These are phyloP conservation scores for Liparis tanakae DNA, from an alignment of 2,797 vertebrate species.

Conservation along the genomic window DNA sequence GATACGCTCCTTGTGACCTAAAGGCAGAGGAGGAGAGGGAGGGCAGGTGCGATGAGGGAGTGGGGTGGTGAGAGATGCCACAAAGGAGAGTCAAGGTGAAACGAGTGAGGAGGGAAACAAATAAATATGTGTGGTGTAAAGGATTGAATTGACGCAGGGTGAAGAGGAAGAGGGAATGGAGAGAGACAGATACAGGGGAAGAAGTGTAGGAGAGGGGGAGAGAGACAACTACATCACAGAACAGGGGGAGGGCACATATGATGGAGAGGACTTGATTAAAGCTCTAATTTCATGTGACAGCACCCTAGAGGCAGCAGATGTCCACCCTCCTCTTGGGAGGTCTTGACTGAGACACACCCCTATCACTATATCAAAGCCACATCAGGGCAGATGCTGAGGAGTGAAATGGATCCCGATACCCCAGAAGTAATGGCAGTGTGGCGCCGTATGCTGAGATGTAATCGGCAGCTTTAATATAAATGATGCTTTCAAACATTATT, in stretches of 20 bases:
- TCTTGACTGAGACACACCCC: conserved; percentile 52
- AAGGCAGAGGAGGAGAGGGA: conserved; percentile 33
- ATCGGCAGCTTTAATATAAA: background rate
- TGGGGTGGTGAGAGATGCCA: conserved; percentile 9
- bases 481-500: background rate
- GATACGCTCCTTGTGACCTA: conserved; percentile 51
- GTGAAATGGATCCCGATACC: conserved; percentile 31
- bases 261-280: conserved; percentile 65
- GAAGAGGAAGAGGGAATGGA: background rate
- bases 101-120: conserved; percentile 10
- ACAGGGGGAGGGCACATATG: conserved; percentile 35
- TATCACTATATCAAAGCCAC: conserved; percentile 59
- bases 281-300: conserved; percentile 71
- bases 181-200: conserved; percentile 1
- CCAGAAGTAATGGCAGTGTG: background rate
- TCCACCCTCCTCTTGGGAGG: conserved; percentile 63
- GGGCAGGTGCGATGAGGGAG: conserved; percentile 2
- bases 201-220: conserved; percentile 5
- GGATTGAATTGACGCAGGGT: background rate
- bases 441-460: conserved; percentile 18
- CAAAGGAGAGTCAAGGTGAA: conserved; percentile 50
- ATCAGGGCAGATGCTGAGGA: conserved; percentile 32
- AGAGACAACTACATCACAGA: conserved; percentile 17
- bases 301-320: conserved; percentile 68
- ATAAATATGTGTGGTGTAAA: conserved; percentile 34